Evolutionary conservation across 37 sponge, comb jelly and placozoan genomes (phyloP).

Genomic region (Beroe forskalii): DNA sequence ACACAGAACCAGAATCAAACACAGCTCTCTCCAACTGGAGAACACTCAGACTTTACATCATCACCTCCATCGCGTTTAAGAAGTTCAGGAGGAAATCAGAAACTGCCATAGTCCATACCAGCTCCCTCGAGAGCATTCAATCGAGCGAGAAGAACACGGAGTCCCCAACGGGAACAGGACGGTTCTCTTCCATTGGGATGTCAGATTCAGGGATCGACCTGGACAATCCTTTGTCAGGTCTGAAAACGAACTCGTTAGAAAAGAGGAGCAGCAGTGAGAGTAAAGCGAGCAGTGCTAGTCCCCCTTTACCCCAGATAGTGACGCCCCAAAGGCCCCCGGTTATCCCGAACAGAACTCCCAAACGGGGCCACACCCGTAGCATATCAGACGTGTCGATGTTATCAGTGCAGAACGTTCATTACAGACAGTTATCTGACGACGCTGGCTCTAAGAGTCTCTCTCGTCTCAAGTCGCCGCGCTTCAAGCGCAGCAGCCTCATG

Average conservation of each 20-base stretch:
- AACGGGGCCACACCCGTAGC: slow-evolving; percentile 43
- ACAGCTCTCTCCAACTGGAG: neutral
- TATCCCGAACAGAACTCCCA: neutral
- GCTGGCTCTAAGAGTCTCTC: slow-evolving; percentile 35
- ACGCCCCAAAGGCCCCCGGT: slow-evolving; percentile 16
- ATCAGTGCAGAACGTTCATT: slow-evolving; percentile 18
- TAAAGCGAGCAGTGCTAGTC: neutral
- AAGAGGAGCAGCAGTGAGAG: neutral
- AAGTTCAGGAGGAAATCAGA: neutral
- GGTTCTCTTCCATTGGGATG: slow-evolving; percentile 31
- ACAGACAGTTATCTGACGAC: slow-evolving; percentile 63
- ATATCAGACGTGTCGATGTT: slow-evolving; percentile 60
- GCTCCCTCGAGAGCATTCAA: slow-evolving; percentile 54
- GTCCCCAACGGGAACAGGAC: slow-evolving; percentile 15
- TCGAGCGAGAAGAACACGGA: slow-evolving; percentile 42
- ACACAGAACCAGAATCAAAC: neutral
- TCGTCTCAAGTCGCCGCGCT: slow-evolving; percentile 42
- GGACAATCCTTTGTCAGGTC: slow-evolving; percentile 27
- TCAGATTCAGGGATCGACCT: slow-evolving; percentile 49
- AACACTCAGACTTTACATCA: slow-evolving; percentile 30
- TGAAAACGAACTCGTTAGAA: slow-evolving; percentile 39
- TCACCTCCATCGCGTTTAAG: slow-evolving; percentile 1
- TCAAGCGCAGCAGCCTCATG: slow-evolving; percentile 24
- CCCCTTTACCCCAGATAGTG: neutral
- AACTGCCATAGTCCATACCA: neutral